Evolutionary conservation across 2,888 invertebrate species (phyloP), one percentile per base, ranked within the genome.

Genomic region (Thymelicus lineola): DNA sequence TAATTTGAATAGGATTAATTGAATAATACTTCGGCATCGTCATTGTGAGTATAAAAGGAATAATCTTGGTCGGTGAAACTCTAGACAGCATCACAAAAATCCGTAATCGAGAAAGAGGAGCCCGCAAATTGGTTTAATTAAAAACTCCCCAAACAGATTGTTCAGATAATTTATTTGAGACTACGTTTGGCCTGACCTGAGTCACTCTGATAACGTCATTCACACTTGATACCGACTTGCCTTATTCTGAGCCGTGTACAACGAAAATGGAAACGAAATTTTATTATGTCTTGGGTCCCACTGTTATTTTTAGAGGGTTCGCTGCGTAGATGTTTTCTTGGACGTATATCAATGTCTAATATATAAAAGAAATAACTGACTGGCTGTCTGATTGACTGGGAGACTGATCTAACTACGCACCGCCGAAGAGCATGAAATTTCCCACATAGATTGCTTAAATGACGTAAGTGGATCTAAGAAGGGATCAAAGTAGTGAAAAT

Each of bases 181-280:
- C 75, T 75, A 77, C 74, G 79, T 74, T 75, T 76, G 66, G 76
- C 80, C 75, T 66, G 74, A 77, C 75, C 84, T 83, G 85, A 84
- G 81, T 80, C 82, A 79, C 77, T 53, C 75, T 80, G 91, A 91
- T 91, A 91, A 88, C 80, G 91, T 90, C 91, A 88, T 82, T 90
- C 86, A 84, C 87, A 86, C 83, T 84, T 82, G 82, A 81, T 79
- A 76, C 76, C 84, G 78, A 83, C 82, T 82, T 79, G 80, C 81
- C 81, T 82, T 82, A 84, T 77, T 75, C 75, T 75, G 76, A 76
- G 77, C 77, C 74, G 76, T 78, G 78, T 83, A 86, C 80, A 79
- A 76, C 77, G 79, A 76, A 80, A 82, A 80, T 80, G 75, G 75
- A 57, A 57, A 45, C 12, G 53, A 46, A 50, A 42, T 62, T 68